Percentiles rank a stretch among this genome's conserved stretches.
These are phyloP conservation scores for Trachythela sp. DNA, from an alignment of 64 coral and sea anemone species.

Conservation along the genomic window DNA sequence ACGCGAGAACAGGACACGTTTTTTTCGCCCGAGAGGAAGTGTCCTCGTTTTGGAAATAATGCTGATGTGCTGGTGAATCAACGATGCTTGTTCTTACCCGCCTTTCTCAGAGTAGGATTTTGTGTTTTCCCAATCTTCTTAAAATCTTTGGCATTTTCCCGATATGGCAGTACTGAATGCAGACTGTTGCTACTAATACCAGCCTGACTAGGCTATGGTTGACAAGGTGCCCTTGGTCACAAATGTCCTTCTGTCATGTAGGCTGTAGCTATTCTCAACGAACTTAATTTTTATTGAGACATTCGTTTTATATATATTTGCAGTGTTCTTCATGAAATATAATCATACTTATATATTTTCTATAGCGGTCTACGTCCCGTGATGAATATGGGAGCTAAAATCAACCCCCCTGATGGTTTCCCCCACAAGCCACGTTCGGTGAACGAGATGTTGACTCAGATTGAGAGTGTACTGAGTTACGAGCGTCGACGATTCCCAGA, in stretches of 20 bases:
- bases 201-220: no score
- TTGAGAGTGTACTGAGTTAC: not conserved
- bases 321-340: not conserved
- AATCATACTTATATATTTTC: not conserved
- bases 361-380: not conserved
- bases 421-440: not conserved
- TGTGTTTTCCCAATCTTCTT: no score
- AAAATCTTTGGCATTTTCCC: no score
- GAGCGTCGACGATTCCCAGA: not conserved
- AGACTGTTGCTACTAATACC: no score
- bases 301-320: not conserved
- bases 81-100: no score
- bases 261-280: not conserved
- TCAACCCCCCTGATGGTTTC: not conserved
- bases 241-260: not conserved
- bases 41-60: no score
- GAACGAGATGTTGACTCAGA: not conserved
- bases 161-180: no score
- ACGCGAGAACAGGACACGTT: no score
- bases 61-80: no score
- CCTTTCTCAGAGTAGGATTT: no score
- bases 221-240: no score
- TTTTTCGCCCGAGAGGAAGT: no score
- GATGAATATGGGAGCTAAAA: not conserved
- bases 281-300: not conserved